phyloP scores from a whole-genome alignment of 2,113 vertebrate genomes.

The Rhinopithecus roxellana region DNA sequence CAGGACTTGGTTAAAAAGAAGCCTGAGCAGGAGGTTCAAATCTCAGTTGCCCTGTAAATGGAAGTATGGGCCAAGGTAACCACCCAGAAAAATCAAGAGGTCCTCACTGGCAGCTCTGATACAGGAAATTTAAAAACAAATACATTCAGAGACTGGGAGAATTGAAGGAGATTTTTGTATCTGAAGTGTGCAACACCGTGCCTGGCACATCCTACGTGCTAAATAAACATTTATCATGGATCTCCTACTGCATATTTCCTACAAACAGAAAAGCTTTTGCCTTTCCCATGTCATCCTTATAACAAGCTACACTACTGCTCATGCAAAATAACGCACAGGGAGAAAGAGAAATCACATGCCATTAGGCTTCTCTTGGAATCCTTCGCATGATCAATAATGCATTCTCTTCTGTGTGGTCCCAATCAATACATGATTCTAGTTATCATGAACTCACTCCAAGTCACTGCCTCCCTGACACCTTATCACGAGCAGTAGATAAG shows the following conservation, averaged over 20 bases:
- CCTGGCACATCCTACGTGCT: not conserved
- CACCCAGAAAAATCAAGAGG: not conserved
- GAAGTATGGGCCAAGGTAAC: not conserved
- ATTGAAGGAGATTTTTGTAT: not conserved
- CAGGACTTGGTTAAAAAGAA: not conserved
- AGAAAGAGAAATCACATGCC: conserved; percentile 17
- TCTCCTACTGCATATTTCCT: not conserved
- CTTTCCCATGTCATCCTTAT: not conserved
- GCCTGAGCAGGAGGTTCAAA: not conserved
- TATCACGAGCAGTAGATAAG: conserved; percentile 51
- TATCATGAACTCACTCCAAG: conserved; percentile 43
- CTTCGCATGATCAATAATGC: conserved; percentile 48
- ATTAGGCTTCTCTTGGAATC: not conserved
- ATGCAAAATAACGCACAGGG: not conserved
- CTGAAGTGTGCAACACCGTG: not conserved
- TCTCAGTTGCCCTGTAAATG: not conserved
- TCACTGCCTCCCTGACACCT: conserved; percentile 31
- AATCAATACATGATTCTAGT: conserved; percentile 60
- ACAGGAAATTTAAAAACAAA: not conserved
- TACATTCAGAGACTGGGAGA: not conserved
- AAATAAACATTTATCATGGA: not conserved
- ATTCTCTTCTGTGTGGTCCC: not conserved
- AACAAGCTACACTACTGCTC: not conserved
- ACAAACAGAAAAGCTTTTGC: not conserved
- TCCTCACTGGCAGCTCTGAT: not conserved